Evolutionary conservation across 2,797 vertebrate genomes (phyloP).

Genomic region (Acanthurus tractus): DNA sequence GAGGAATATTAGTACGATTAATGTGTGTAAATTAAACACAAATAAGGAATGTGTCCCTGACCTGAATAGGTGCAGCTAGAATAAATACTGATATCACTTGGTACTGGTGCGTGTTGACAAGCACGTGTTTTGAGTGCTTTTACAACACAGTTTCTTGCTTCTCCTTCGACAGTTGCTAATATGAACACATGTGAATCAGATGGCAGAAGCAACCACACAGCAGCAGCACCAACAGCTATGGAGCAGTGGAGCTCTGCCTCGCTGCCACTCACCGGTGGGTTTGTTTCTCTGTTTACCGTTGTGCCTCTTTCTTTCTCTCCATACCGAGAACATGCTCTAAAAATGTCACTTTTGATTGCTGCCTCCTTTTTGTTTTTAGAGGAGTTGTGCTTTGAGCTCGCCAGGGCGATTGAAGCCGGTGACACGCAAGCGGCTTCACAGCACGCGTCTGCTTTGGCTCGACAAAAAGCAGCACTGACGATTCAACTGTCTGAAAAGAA

Average conservation of each 20-base stretch:
- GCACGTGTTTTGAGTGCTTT: not conserved
- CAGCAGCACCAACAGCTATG: conserved; percentile 55
- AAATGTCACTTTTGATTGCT: conserved; percentile 10
- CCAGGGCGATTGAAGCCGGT: conserved; percentile 87
- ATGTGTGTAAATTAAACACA: not conserved
- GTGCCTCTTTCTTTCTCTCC: not conserved
- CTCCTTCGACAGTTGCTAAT: conserved; percentile 79
- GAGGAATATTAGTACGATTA: not conserved
- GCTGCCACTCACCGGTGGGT: conserved; percentile 83
- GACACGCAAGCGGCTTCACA: conserved; percentile 85
- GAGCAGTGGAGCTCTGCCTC: conserved; percentile 76
- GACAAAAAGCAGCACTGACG: conserved; percentile 82
- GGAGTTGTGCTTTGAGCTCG: conserved; percentile 86
- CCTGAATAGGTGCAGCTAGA: not conserved
- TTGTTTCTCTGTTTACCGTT: not conserved
- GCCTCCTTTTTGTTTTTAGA: conserved; percentile 75
- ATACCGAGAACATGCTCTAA: not conserved
- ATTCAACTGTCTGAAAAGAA: conserved; percentile 86
- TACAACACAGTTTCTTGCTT: not conserved
- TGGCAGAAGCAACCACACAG: conserved; percentile 50
- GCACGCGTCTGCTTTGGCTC: conserved; percentile 86
- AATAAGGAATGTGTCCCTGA: not conserved
- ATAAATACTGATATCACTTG: not conserved
- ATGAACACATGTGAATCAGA: conserved; percentile 67
- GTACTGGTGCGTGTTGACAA: not conserved